Conservation (phyloP, 2,113 vertebrate species). For the Daphoenositta chrysoptera region DNA sequence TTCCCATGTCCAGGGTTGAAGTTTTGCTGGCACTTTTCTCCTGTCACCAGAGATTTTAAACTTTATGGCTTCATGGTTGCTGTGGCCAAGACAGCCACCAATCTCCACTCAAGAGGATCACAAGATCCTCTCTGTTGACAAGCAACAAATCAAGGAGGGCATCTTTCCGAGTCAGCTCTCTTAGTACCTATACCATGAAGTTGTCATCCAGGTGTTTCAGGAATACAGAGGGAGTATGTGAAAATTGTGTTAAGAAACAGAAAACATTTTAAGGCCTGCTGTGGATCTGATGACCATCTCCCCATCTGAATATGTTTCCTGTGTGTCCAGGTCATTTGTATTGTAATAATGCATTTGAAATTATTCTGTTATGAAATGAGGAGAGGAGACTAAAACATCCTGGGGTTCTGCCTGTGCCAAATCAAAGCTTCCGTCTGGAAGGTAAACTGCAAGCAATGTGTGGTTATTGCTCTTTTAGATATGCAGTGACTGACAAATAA, state of each 20-base stretch:
- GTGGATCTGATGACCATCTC: not conserved
- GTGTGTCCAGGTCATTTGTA: not conserved
- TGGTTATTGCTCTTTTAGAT: not conserved
- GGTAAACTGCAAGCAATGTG: not conserved
- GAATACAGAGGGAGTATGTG: not conserved
- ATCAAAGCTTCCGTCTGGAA: not conserved
- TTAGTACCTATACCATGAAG: not conserved
- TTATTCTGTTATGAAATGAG: not conserved
- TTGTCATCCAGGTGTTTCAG: not conserved
- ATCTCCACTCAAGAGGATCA: not conserved
- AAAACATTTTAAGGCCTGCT: not conserved
- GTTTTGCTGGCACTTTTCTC: not conserved
- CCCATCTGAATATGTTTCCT: not conserved
- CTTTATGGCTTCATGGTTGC: rapidly evolving
- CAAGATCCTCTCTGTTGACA: not conserved
- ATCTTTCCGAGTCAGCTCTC: not conserved
- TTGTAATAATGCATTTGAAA: not conserved
- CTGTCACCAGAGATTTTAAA: not conserved
- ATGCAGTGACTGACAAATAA: not conserved
- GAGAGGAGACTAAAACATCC: not conserved
- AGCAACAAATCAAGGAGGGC: not conserved
- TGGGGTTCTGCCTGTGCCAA: not conserved
- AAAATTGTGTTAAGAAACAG: not conserved
- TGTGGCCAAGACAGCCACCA: not conserved
- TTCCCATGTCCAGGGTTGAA: not conserved